phyloP scores from a whole-genome alignment of 2,888 invertebrate genomes.

The Microdon myrmicae region DNA sequence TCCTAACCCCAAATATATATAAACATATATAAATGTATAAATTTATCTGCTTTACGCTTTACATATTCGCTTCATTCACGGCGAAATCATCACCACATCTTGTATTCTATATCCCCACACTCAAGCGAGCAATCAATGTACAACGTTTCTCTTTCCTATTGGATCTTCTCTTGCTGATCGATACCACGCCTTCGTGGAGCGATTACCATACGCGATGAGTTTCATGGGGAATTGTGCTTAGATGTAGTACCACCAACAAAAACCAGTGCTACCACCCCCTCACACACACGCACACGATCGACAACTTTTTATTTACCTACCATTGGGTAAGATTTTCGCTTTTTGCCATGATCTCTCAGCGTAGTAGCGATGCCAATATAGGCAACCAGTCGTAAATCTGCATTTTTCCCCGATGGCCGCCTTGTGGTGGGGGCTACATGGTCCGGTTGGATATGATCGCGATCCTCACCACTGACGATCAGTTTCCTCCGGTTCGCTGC shows the following conservation, averaged over 20 bases:
- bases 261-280: slow-evolving; percentile 34
- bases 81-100: no score
- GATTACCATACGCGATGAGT: slow-evolving; percentile 25
- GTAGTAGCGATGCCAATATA: slow-evolving; percentile 14
- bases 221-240: slow-evolving; percentile 7
- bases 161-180: no score
- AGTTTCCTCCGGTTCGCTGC: slow-evolving; percentile 45
- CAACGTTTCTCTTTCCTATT: no score
- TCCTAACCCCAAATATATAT: no score
- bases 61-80: no score
- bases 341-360: slow-evolving; percentile 25
- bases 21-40: no score
- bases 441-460: slow-evolving; percentile 14
- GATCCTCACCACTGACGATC: slow-evolving; percentile 42
- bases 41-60: no score
- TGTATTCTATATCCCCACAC: no score
- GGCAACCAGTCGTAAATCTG: slow-evolving; percentile 39
- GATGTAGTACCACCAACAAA: slow-evolving; percentile 1
- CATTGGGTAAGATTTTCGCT: slow-evolving; percentile 37
- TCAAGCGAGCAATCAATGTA: no score
- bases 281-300: slow-evolving; percentile 1
- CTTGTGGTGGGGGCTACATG: slow-evolving; percentile 24
- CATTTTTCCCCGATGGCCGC: slow-evolving; percentile 18
- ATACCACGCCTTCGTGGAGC: slow-evolving; percentile 31
- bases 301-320: slow-evolving; percentile 28